Base-by-base conservation (phyloP, 2,888 invertebrate genomes). In the Rhogogaster chlorosoma region DNA sequence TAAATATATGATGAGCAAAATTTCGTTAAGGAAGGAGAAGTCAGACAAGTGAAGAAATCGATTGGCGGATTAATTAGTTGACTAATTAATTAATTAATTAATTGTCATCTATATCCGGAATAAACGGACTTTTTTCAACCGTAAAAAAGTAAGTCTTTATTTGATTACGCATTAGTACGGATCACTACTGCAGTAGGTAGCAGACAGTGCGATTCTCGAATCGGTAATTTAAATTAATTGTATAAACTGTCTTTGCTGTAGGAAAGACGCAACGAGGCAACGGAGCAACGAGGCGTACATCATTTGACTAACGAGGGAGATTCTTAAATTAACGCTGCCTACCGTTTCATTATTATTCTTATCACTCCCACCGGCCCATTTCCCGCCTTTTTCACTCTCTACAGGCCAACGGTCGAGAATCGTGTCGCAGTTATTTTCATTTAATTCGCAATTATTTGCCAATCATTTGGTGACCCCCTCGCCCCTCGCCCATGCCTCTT, bases 291-390 rank as follows among this genome's bases (percentile, higher is more conserved):
- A 91, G 88, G 89, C 89, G 91, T 85, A 91, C 89, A 88, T 89
- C 90, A 93, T 93, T 91, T 89, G 89, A 88, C 93, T 93, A 93
- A 93, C 93, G 93, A 93, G 91, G 89, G 90, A 91, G 90, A 92
- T 93, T 93, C 92, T 92, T 92, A 92, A 92, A 92, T 92, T 90
- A 92, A 90, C 91, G 90, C 32, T 38, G 26, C 77, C 42, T 36
- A 77, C 64, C 42, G 42, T 67, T 83, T 67, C 83, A 64, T 67
- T 70, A 29, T 83, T 67, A 67, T 83, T 83, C 83, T 87, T 85
- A 85, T 85, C 84, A 84, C 86, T 86, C 84, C 84, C 75, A 64
- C 83, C 61, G 22, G 42, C 84, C 26, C 32, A 9, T 49, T 53
- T 67, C 26, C 32, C 42, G 61, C 32, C 82, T 22, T 57, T 67